Conservation (phyloP, 2,113 vertebrate genomes). For the Poeciliopsis retropinna region DNA sequence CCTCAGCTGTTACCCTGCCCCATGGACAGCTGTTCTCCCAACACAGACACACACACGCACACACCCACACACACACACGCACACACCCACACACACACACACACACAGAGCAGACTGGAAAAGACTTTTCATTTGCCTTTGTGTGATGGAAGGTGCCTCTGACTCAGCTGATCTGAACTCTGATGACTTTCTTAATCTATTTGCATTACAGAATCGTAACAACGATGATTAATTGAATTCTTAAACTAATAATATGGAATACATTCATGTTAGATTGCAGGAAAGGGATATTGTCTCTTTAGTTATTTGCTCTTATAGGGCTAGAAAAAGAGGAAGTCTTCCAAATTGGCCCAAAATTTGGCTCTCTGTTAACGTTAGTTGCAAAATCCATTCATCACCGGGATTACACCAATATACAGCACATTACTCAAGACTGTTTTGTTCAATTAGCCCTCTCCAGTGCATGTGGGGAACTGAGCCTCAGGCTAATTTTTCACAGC, state of each 20-base stretch:
- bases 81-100: conserved; percentile 25
- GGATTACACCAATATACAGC: conserved; percentile 63
- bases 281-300: conserved; percentile 32
- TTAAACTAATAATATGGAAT: neutral
- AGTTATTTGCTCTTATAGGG: conserved; percentile 43
- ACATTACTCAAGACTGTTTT: conserved; percentile 72
- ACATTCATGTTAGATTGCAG: conserved; percentile 16
- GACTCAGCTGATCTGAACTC: conserved; percentile 79
- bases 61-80: conserved; percentile 47
- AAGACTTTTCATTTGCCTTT: conserved; percentile 83
- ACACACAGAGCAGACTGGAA: conserved; percentile 76
- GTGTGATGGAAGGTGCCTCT: conserved; percentile 61
- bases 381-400: conserved; percentile 75
- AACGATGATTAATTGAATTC: neutral
- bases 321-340: conserved; percentile 56
- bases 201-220: conserved; percentile 22
- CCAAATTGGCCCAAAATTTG: conserved; percentile 60
- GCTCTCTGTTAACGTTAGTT: conserved; percentile 68
- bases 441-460: conserved; percentile 72
- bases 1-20: conserved; percentile 94
- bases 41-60: conserved; percentile 47
- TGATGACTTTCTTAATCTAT: conserved; percentile 33
- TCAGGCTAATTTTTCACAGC: conserved; percentile 72
- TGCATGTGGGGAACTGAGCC: conserved; percentile 57
- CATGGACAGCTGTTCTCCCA: conserved; percentile 89